Evolutionary conservation across 2,113 vertebrate species (phyloP), one percentile per base, ranked within the genome.

Genomic region (Apteryx owenii): DNA sequence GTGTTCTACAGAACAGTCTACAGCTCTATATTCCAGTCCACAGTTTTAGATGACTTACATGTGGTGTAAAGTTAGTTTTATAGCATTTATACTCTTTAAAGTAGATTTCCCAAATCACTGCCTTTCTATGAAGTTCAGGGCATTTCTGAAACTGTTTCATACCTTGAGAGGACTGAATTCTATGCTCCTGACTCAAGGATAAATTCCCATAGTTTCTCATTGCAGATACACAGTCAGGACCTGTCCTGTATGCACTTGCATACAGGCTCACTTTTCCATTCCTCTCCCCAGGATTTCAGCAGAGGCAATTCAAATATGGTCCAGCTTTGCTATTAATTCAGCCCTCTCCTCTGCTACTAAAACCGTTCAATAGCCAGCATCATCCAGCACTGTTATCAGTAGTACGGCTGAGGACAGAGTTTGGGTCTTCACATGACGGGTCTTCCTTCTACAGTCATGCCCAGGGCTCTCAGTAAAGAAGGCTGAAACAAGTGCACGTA

Each of bases 1-100:
- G 84, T 92, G 68, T 89, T 83, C 69, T 65, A 86, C 81, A 72
- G 77, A 79, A 28, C 10, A 14, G 7, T 25, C 38, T 28, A 42
- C 38, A 18, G 19, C 42, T 66, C 62, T 65, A 11, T 13, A n/a
- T 25, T 36, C 50, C 73, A 87, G 73, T 85, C 90, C 54, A 25
- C 73, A 87, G 80, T 73, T 61, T 22, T 78, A 95, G 83, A 94
- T 72, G 3, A 94, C 93, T 93, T 80, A 95, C 90, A 95, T 94
- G 95, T 88, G 95, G 93, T 93, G 88, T 36, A 92, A 89, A 75
- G 51, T n/a, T 93, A 81, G 51, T 81, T 93, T 81, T 90, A 88
- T 53, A 93, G 80, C 65, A 89, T 84, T 90, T 54, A 78, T 75
- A 66, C 14, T 19, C 93, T 83, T 85, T 48, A 8, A 71, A 88